phyloP scores from a whole-genome alignment of 2,888 invertebrate genomes.

The Tenthredo distinguenda region DNA sequence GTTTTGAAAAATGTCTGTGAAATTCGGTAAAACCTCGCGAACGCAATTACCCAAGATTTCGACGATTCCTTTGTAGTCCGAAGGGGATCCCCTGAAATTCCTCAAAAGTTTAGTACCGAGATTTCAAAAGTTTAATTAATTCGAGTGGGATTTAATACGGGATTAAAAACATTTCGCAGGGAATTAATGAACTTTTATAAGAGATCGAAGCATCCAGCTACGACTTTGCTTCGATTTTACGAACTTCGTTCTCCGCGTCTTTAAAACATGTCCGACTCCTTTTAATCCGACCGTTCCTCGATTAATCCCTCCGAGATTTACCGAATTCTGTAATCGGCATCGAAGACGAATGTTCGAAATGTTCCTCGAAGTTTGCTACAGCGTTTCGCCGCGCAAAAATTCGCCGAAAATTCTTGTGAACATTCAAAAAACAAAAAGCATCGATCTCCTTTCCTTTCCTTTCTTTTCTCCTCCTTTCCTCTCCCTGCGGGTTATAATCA shows the following conservation, averaged over 20 bases:
- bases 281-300: not conserved
- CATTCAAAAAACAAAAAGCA: not conserved
- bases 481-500: slow-evolving; percentile 2
- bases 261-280: no score
- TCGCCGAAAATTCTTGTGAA: not conserved
- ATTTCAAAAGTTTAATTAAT: not conserved
- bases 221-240: no score
- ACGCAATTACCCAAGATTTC: not conserved
- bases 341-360: not conserved
- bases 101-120: not conserved
- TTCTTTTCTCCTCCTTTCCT: not conserved
- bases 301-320: not conserved
- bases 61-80: not conserved
- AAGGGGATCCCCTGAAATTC: not conserved
- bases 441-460: not conserved
- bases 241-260: no score
- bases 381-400: not conserved
- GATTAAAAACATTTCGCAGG: not conserved
- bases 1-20: no score
- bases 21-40: no score
- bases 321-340: no score
- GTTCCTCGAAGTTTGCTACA: not conserved
- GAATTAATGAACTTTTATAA: not conserved
- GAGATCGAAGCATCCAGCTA: no score
- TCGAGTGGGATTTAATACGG: not conserved